Evolutionary conservation across 2,888 invertebrate genomes (phyloP).

Genomic region (Chymomyza fuscimana): DNA sequence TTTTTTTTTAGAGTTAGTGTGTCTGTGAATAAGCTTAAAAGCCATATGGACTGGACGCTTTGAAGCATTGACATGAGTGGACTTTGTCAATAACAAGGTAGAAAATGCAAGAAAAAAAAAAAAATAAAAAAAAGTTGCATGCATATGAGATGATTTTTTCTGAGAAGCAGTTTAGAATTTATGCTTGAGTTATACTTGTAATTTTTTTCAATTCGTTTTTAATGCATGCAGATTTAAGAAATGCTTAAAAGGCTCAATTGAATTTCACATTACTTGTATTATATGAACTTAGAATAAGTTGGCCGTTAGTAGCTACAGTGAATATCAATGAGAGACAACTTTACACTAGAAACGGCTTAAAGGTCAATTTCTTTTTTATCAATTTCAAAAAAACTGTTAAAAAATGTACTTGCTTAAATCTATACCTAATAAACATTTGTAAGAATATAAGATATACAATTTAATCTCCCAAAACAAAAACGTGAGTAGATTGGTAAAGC

Average conservation of each 20-base stretch:
- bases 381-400: too few species aligned
- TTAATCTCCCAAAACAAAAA: too few species aligned
- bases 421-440: too few species aligned
- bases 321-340: background rate
- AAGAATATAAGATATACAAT: too few species aligned
- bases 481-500: too few species aligned
- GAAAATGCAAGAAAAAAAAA: background rate
- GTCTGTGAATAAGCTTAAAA: constrained; percentile 27
- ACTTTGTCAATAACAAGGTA: background rate
- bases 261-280: background rate
- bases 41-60: background rate
- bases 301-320: background rate
- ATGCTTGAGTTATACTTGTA: background rate
- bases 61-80: background rate
- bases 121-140: background rate
- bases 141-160: background rate
- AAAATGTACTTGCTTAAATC: too few species aligned
- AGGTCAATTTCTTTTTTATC: too few species aligned
- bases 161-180: background rate
- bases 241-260: background rate
- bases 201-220: background rate
- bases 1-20: constrained; percentile 14
- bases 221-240: background rate
- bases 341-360: too few species aligned
- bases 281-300: background rate